Percentiles rank a stretch among this genome's conserved stretches.
Conservation (phyloP, 2,888 invertebrate genomes). For the Sesamia inferens region DNA sequence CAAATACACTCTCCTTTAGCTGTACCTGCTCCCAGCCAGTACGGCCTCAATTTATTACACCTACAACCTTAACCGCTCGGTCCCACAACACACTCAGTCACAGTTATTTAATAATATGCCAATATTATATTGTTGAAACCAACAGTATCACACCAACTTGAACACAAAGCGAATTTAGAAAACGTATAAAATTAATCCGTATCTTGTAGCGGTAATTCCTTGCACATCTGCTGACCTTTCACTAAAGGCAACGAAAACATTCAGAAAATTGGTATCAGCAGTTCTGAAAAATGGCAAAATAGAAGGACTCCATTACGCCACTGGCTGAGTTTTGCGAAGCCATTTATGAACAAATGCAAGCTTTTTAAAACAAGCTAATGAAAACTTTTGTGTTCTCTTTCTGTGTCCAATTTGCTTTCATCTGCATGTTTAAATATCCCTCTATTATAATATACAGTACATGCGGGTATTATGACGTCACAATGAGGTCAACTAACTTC, state of each 20-base stretch:
- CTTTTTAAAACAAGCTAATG: neutral
- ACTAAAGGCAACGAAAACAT: neutral
- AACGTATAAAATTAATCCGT: neutral
- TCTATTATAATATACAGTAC: neutral
- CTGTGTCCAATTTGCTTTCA: slow-evolving; percentile 6
- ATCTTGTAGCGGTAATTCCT: neutral
- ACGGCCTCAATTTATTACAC: no score
- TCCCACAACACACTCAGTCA: no score
- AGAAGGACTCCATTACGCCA: neutral
- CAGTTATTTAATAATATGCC: neutral
- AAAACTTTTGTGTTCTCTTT: slow-evolving; percentile 6
- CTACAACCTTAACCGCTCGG: no score
- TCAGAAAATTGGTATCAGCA: neutral
- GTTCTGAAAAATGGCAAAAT: neutral
- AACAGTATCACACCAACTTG: neutral
- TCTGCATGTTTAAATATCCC: neutral
- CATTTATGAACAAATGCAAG: slow-evolving; percentile 19
- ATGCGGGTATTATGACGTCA: neutral
- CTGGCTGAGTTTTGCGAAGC: slow-evolving; percentile 15
- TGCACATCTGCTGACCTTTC: neutral
- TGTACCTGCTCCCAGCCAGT: no score
- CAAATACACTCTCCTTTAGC: no score
- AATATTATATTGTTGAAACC: neutral
- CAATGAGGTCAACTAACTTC: neutral
- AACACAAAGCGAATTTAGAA: neutral